phyloP scores from a whole-genome alignment of 2,797 vertebrate genomes.

The Falco columbarius region DNA sequence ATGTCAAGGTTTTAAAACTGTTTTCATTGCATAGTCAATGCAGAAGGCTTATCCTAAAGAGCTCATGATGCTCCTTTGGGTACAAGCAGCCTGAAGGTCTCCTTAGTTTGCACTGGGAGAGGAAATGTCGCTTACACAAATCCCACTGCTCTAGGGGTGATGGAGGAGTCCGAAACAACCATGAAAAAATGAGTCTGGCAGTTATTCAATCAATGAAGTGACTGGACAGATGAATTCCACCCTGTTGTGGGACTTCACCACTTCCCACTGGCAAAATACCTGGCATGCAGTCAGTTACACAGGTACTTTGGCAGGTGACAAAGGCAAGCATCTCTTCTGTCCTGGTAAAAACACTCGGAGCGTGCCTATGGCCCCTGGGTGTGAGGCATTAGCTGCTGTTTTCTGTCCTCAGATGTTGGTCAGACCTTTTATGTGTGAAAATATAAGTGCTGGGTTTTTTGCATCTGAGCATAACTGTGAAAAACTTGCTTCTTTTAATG shows the following conservation, averaged over 20 bases:
- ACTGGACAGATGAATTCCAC: neutral
- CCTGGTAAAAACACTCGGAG: too few species aligned
- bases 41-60: neutral
- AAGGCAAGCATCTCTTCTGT: neutral
- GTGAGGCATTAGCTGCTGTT: neutral
- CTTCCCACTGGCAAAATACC: neutral
- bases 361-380: fast-evolving
- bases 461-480: neutral
- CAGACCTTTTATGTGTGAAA: neutral
- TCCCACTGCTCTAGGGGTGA: neutral
- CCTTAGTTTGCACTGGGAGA: neutral
- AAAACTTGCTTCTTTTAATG: neutral
- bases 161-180: neutral
- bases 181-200: neutral
- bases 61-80: neutral
- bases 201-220: neutral
- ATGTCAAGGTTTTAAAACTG: neutral
- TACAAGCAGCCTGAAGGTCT: neutral
- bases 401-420: neutral
- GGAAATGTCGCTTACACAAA: neutral
- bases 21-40: fast-evolving
- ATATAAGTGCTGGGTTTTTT: neutral
- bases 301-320: neutral
- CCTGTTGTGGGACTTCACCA: fast-evolving
- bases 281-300: fast-evolving